phyloP scores from a whole-genome alignment of 1,140 invertebrate species.

The Lordiphosa clarofinis region DNA sequence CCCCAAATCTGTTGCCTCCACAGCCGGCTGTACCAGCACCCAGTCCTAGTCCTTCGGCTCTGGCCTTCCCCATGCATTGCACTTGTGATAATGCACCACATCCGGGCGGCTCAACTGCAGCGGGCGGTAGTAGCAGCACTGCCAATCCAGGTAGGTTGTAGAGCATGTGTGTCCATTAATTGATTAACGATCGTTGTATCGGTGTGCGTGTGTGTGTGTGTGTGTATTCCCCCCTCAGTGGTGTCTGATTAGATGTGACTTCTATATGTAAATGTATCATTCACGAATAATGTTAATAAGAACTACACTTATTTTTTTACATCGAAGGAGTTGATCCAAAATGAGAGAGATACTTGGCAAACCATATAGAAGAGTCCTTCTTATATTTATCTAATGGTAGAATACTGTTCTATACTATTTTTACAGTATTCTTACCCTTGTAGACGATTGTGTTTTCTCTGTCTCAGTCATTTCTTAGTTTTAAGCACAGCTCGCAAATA shows the following conservation, averaged over 20 bases:
- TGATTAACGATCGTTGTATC: neutral
- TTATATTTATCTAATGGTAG: too few species aligned
- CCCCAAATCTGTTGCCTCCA: constrained; percentile 67
- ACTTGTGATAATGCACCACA: constrained; percentile 67
- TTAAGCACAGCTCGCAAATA: too few species aligned
- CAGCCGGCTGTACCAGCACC: constrained; percentile 62
- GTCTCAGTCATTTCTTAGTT: too few species aligned
- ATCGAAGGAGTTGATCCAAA: too few species aligned
- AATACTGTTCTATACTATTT: too few species aligned
- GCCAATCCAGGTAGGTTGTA: constrained; percentile 80
- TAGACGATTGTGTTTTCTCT: too few species aligned
- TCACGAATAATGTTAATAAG: constrained; percentile 15
- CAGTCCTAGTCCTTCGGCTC: constrained; percentile 76
- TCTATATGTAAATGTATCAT: constrained; percentile 24
- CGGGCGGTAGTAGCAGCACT: constrained; percentile 43
- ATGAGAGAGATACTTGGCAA: too few species aligned
- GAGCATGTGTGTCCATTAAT: constrained; percentile 65
- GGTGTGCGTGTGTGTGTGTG: constrained; percentile 16
- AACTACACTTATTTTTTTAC: too few species aligned
- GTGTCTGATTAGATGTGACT: constrained; percentile 34
- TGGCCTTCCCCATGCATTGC: constrained; percentile 75
- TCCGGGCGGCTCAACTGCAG: constrained; percentile 32
- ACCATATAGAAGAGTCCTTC: too few species aligned
- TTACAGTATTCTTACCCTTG: too few species aligned
- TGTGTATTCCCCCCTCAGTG: constrained; percentile 27